Evolutionary conservation across 2,113 vertebrate genomes (phyloP).

Genomic region (Sakesphorus luctuosus): DNA sequence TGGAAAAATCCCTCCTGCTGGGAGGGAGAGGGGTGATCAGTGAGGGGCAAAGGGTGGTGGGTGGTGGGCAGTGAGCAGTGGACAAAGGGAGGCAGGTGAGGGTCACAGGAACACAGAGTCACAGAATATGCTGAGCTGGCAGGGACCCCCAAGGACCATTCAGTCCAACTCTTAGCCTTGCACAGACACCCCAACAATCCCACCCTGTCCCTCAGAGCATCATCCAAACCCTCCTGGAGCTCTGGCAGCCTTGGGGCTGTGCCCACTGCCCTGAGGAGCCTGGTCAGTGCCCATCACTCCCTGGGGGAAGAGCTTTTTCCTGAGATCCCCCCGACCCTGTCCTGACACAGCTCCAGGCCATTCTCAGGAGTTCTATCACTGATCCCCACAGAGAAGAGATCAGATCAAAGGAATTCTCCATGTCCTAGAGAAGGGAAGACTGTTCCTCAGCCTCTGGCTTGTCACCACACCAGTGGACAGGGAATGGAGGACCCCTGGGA

Average conservation of each 20-base stretch:
- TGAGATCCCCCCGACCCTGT: background rate
- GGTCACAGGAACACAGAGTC: background rate
- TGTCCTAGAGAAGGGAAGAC: background rate
- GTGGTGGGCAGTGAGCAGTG: background rate
- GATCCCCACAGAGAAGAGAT: background rate
- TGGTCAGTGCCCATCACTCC: background rate
- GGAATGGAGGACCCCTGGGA: background rate
- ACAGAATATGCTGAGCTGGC: background rate
- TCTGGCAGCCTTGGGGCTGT: background rate
- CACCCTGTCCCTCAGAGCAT: background rate
- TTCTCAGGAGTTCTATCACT: background rate
- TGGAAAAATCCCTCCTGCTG: slow-evolving; percentile 60
- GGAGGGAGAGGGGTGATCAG: background rate
- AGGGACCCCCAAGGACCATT: background rate
- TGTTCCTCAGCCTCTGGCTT: background rate
- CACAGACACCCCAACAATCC: background rate
- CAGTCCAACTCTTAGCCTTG: background rate
- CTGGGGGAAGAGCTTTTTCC: background rate
- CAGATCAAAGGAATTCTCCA: background rate
- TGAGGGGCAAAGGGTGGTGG: background rate
- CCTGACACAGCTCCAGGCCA: background rate
- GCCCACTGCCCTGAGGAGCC: background rate
- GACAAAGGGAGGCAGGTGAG: background rate
- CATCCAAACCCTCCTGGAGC: background rate
- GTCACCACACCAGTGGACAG: background rate